These are phyloP conservation scores for Cercopithecus mitis DNA, from an alignment of 2,797 vertebrate genomes.

Conservation along the genomic window DNA sequence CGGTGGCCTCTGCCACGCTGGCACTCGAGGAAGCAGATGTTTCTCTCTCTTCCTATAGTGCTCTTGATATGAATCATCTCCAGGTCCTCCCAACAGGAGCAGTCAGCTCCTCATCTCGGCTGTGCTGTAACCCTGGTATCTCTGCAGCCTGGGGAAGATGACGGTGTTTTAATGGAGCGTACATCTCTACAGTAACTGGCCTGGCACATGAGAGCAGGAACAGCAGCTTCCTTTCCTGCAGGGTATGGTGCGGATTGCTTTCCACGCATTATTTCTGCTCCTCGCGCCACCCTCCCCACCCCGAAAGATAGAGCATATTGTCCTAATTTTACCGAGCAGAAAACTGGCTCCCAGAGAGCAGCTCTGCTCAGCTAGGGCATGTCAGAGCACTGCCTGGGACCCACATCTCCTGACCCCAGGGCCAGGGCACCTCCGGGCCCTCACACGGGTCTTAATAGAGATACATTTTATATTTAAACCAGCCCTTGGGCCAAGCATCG, in stretches of 20 bases:
- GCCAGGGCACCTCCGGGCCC: background rate
- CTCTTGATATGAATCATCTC: background rate
- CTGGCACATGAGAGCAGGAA: fast-evolving
- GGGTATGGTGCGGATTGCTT: background rate
- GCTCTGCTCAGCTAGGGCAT: background rate
- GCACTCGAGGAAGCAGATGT: background rate
- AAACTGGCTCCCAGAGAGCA: background rate
- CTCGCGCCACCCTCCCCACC: background rate
- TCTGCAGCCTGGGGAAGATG: background rate
- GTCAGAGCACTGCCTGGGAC: background rate
- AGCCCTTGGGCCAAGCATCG: background rate
- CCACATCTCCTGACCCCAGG: background rate
- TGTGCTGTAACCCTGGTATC: too few relatives aligned
- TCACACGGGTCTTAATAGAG: background rate
- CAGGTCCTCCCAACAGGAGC: background rate
- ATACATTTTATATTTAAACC: background rate
- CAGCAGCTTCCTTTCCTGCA: background rate
- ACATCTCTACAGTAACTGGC: background rate
- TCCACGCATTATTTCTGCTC: background rate
- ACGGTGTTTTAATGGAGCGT: background rate
- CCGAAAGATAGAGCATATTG: background rate
- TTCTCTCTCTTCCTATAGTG: background rate
- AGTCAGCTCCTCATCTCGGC: background rate
- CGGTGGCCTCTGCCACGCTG: too few relatives aligned
- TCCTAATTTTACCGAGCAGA: background rate